Base-by-base conservation (phyloP, 2,113 vertebrate genomes). In the Nyctereutes procyonoides region DNA sequence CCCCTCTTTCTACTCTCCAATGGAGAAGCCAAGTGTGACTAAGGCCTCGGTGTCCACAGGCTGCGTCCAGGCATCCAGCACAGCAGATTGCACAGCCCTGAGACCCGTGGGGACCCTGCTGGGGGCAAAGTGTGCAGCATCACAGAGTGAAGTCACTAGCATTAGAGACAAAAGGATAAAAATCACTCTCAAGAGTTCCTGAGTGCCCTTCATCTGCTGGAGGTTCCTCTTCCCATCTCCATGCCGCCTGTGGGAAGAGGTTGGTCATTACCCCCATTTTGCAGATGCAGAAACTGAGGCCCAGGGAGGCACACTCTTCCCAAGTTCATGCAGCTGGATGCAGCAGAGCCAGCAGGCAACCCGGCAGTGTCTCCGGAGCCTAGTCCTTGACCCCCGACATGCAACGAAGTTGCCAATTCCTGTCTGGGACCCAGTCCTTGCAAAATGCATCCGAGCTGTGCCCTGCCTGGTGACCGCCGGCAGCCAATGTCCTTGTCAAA, bases 381-480 rank as follows among this genome's bases (percentile, higher is more conserved):
- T 1, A 10, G 32, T 26, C 15, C n/a, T 2, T 5, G 19, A 3
- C 28, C 53, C 2, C 24, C 0, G n/a, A 38, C 38, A 20, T 15
- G 3, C 53, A 16, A 28, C 24, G 13, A 67, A 35, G 65, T 2
- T 5, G 0, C 67, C 12, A 1, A 4, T 8, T 58, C 69, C 35
- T 38, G 7, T 65, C 63, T 5, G 0, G 79, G 26, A 32, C 7
- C 4, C 14, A 9, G 19, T 43, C n/a, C 24, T 53, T 3, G 5
- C 3, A 1, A 48, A 28, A 2, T 2, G 14, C 14, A 6, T 22
- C 58, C 0, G 35, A 0, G 0, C 4, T 0, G 0, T 8, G 8
- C 32, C 19, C 17, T 2, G 0, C 22, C 79, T 3, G 15, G 0
- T 48, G 56, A 43, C 32, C 0, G 8, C 38, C 20, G 53, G 10